These are phyloP conservation scores for Polypterus bichir DNA, from an alignment of 2,113 vertebrate genomes.

Conservation along the genomic window DNA sequence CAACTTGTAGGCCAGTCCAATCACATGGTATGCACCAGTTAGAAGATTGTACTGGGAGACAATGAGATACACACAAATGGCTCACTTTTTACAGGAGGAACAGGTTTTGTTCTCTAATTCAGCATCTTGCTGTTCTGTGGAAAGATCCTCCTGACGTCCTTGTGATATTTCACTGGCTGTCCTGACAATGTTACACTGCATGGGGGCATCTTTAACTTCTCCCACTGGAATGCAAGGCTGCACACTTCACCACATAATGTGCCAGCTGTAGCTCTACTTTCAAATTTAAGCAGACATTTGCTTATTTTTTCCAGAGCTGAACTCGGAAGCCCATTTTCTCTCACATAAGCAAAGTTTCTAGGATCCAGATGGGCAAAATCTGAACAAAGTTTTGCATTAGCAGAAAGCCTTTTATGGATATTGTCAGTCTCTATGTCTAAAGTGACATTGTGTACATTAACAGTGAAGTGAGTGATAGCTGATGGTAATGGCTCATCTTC, in stretches of 20 bases:
- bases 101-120: conserved; percentile 3
- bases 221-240: conserved; percentile 15
- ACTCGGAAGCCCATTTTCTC: too few relatives aligned
- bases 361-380: conserved; percentile 18
- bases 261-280: conserved; percentile 10
- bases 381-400: conserved; percentile 13
- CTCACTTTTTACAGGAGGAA: conserved; percentile 2
- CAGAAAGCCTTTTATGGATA: conserved; percentile 14
- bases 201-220: conserved; percentile 14
- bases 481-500: conserved; percentile 10
- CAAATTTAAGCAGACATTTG: conserved; percentile 17
- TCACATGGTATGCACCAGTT: conserved; percentile 9
- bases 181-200: conserved; percentile 6
- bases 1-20: conserved; percentile 14
- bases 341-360: conserved; percentile 11
- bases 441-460: conserved; percentile 17
- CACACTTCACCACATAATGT: conserved; percentile 8
- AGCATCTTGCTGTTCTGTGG: conserved; percentile 4
- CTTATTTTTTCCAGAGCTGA: conserved; percentile 14
- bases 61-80: background rate
- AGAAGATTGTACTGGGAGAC: conserved; percentile 8
- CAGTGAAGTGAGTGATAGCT: conserved; percentile 8
- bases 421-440: conserved; percentile 16
- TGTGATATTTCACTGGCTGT: background rate
- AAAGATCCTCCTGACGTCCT: conserved; percentile 1